Evolutionary conservation across 1,140 invertebrate species (phyloP).

Genomic region (Orius insidiosus): DNA sequence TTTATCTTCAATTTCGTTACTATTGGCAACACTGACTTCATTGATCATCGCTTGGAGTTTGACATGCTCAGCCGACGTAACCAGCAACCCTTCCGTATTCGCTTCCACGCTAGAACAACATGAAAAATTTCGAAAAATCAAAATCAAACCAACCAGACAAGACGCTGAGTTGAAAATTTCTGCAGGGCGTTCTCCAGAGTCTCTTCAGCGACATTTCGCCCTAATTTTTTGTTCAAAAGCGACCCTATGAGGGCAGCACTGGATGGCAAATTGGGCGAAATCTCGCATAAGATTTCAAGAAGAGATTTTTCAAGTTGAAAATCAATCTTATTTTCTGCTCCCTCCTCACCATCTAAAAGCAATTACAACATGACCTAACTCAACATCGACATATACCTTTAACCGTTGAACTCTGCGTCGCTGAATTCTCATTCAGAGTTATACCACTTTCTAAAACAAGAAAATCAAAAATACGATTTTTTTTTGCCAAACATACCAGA

Average conservation of each 20-base stretch:
- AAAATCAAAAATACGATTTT: background rate
- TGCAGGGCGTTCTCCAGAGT: constrained; percentile 60
- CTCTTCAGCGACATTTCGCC: constrained; percentile 35
- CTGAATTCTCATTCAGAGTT: background rate
- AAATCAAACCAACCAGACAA: constrained; percentile 43
- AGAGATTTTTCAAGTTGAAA: constrained; percentile 47
- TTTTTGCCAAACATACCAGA: constrained; percentile 1
- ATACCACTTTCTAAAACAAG: constrained; percentile 3
- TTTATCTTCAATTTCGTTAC: background rate
- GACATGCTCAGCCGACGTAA: constrained; percentile 49
- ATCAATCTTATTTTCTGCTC: constrained; percentile 23
- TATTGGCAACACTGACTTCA: constrained; percentile 29
- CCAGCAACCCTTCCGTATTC: constrained; percentile 39
- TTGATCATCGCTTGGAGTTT: constrained; percentile 49
- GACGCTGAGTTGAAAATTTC: constrained; percentile 73
- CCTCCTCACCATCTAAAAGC: constrained; percentile 28
- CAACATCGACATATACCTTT: background rate
- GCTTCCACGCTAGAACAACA: constrained; percentile 38
- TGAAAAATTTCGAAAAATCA: no score
- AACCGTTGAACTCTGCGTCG: background rate
- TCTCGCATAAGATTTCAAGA: constrained; percentile 58
- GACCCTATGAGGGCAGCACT: constrained; percentile 49
- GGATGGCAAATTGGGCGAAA: constrained; percentile 56
- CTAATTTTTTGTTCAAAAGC: constrained; percentile 38
- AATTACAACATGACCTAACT: constrained; percentile 7